Evolutionary conservation across 2,888 invertebrate species (phyloP).

Genomic region (Melanophora roralis): DNA sequence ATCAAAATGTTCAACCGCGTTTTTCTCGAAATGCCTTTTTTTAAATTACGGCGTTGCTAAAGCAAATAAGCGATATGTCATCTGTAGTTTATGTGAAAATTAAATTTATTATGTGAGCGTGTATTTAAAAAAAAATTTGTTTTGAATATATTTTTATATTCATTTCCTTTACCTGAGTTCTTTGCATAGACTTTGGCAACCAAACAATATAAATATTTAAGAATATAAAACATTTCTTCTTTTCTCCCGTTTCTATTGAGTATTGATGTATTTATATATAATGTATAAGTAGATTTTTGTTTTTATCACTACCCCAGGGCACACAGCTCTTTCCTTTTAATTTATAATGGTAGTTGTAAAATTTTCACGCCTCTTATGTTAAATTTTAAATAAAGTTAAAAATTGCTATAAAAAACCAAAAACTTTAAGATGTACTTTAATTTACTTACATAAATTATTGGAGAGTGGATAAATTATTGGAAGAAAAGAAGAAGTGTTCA

Average conservation of each 20-base stretch:
- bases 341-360: neutral
- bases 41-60: no score
- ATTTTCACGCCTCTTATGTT: constrained; percentile 8
- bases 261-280: no score
- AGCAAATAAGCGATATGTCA: no score
- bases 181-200: constrained; percentile 65
- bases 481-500: constrained; percentile 22
- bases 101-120: neutral
- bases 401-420: neutral
- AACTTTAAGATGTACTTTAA: neutral
- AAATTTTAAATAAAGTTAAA: constrained; percentile 29
- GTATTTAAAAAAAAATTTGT: no score
- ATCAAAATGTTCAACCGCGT: no score
- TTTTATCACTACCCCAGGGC: neutral
- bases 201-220: constrained; percentile 67
- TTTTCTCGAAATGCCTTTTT: no score
- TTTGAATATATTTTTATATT: neutral
- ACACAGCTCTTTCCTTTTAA: neutral
- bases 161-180: constrained; percentile 63
- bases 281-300: constrained; percentile 6
- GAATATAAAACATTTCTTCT: constrained; percentile 66
- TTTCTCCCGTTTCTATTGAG: neutral
- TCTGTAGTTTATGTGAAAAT: neutral
- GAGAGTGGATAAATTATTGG: no score
- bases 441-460: neutral